phyloP scores from a whole-genome alignment of 2,797 vertebrate genomes.

The Siniperca scherzeri region DNA sequence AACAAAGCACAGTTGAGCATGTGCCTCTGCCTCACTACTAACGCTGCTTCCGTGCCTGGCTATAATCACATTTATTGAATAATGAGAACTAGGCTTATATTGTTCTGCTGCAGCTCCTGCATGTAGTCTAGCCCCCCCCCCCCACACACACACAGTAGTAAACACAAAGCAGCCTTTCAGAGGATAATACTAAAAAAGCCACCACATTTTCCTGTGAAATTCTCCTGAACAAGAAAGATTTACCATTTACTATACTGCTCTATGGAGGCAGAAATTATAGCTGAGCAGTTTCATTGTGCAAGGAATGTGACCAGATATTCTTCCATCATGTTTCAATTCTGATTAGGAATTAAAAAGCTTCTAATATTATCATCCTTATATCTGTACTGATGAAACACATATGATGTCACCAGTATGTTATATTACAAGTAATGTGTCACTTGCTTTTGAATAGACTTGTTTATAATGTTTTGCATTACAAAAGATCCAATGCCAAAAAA shows the following conservation, averaged over 20 bases:
- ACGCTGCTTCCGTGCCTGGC: conserved; percentile 54
- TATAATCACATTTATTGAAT: conserved; percentile 78
- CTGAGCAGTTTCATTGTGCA: conserved; percentile 11
- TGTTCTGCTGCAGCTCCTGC: conserved; percentile 62
- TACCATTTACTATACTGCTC: conserved; percentile 7
- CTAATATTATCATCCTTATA: background rate
- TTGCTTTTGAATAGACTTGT: conserved; percentile 19
- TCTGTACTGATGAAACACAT: conserved; percentile 6
- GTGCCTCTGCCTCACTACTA: conserved; percentile 61
- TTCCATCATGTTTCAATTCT: conserved; percentile 21
- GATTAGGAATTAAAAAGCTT: background rate
- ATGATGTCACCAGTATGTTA: background rate
- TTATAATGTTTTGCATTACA: conserved; percentile 45
- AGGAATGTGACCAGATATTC: conserved; percentile 8
- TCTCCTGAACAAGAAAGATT: conserved; percentile 12
- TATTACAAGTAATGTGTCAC: background rate
- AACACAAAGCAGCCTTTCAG: conserved; percentile 71
- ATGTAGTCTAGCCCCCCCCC: conserved; percentile 49
- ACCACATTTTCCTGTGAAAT: conserved; percentile 42
- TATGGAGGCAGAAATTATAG: conserved; percentile 34
- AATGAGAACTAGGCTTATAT: conserved; percentile 67
- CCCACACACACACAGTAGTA: conserved; percentile 58
- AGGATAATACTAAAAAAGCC: conserved; percentile 51
- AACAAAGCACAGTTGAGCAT: conserved; percentile 59
- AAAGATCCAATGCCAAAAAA: conserved; percentile 49